These are phyloP conservation scores for Paracanthobrama guichenoti DNA, from an alignment of 2,113 vertebrate genomes.

Conservation along the genomic window DNA sequence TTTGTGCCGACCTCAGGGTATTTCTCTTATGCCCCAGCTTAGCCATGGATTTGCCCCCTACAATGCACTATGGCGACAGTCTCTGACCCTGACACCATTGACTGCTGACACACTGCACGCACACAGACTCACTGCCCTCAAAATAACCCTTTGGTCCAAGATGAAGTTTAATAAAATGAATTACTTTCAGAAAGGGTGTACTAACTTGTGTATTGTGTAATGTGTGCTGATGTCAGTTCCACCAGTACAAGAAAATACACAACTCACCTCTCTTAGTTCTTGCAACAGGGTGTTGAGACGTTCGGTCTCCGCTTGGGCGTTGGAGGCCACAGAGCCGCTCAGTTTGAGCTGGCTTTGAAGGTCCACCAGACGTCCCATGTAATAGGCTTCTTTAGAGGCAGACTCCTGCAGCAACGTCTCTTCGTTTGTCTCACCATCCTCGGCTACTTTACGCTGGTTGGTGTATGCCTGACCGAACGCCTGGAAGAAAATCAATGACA, in stretches of 20 bases:
- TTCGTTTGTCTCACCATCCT: conserved; percentile 93
- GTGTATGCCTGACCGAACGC: conserved; percentile 97
- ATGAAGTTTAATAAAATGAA: not conserved
- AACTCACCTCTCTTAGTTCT: conserved; percentile 89
- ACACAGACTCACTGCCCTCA: conserved; percentile 43
- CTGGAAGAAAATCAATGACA: conserved; percentile 68
- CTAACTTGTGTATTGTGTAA: not conserved
- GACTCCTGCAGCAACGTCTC: conserved; percentile 95
- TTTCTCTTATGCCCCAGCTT: conserved; percentile 86
- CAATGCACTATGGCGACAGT: conserved; percentile 80
- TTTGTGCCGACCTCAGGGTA: conserved; percentile 84
- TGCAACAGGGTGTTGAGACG: conserved; percentile 81
- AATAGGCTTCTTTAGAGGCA: conserved; percentile 94
- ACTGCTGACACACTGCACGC: conserved; percentile 67
- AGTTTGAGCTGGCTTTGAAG: conserved; percentile 89
- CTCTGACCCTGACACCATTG: conserved; percentile 84
- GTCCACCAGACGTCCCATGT: conserved; percentile 87
- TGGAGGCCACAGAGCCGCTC: conserved; percentile 83
- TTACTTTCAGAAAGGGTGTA: not conserved
- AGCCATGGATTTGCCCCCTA: conserved; percentile 84
- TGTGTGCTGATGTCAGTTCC: not conserved
- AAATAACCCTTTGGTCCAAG: conserved; percentile 38
- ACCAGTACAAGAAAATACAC: not conserved
- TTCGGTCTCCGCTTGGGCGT: conserved; percentile 88
- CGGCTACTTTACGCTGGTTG: conserved; percentile 94